phyloP scores from a whole-genome alignment of 2,113 vertebrate species.

The Cebidichthys violaceus region DNA sequence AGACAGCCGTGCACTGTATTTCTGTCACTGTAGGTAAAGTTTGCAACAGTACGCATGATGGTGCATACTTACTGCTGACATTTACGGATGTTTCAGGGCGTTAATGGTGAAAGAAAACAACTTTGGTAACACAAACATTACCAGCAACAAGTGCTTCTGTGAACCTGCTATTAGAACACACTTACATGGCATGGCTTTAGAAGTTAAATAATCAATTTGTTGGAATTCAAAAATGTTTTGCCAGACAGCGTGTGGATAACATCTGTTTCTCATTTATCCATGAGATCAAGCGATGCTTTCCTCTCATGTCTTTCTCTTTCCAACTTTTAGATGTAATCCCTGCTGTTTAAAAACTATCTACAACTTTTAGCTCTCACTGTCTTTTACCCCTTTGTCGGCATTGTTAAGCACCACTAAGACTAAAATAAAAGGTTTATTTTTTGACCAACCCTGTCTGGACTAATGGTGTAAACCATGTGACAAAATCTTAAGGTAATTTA shows the following conservation, averaged over 20 bases:
- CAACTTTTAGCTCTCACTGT: not conserved
- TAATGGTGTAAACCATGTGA: not conserved
- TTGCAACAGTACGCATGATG: not conserved
- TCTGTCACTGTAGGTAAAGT: not conserved
- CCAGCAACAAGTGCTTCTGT: not conserved
- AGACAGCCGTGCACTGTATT: not conserved
- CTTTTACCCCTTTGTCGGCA: not conserved
- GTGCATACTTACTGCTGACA: not conserved
- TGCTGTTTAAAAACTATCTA: not conserved
- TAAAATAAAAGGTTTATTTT: not conserved
- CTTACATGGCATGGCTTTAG: not conserved
- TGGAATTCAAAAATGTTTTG: not conserved
- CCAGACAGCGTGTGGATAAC: not conserved
- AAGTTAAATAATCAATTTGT: not conserved
- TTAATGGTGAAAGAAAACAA: not conserved
- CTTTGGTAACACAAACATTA: not conserved
- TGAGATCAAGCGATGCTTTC: not conserved
- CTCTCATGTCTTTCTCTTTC: not conserved
- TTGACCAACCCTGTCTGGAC: not conserved
- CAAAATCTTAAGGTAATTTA: not conserved
- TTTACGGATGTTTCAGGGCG: conserved; percentile 20
- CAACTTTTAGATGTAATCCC: not conserved
- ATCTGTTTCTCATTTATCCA: not conserved
- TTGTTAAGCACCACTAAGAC: not conserved
- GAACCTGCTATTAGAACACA: not conserved